These are phyloP conservation scores for Rhopilema esculentum DNA, from an alignment of 30 jellyfish, hydroid and myxozoan genomes.

Conservation along the genomic window DNA sequence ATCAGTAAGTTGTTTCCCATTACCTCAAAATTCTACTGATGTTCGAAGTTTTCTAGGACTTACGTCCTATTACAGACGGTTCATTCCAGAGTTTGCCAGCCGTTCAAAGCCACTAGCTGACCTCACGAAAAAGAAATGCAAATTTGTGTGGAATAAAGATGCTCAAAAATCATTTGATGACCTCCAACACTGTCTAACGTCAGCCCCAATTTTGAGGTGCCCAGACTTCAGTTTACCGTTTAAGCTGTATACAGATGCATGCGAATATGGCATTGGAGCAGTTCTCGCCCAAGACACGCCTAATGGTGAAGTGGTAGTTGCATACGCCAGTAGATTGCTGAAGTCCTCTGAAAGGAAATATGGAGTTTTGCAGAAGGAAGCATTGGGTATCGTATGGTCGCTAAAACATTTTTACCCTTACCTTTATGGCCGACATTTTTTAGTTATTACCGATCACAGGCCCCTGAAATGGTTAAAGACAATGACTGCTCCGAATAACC, in stretches of 20 bases:
- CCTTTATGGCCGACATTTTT: no score
- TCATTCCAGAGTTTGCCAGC: conserved; percentile 29
- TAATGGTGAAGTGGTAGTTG: no score
- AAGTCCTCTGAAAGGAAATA: no score
- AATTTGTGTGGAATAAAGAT: conserved; percentile 44
- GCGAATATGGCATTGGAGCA: conserved; percentile 59
- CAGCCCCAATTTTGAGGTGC: conserved; percentile 59
- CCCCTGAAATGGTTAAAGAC: conserved; percentile 67
- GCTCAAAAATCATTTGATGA: conserved; percentile 54
- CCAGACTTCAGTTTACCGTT: conserved; percentile 52
- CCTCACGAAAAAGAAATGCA: conserved; percentile 50
- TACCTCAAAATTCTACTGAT: conserved; percentile 35
- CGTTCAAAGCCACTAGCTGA: conserved; percentile 40
- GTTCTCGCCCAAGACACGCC: no score
- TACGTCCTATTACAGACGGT: conserved; percentile 57
- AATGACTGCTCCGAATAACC: conserved; percentile 57
- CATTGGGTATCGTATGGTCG: no score
- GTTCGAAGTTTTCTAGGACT: conserved; percentile 57
- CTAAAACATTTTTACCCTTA: no score
- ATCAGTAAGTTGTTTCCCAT: conserved; percentile 29
- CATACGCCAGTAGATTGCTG: no score
- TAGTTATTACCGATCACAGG: no score
- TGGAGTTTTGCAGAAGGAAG: no score
- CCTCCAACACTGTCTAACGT: conserved; percentile 27
- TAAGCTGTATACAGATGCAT: conserved; percentile 60